phyloP scores from a whole-genome alignment of 2,113 vertebrate species.

The Lycocorax pyrrhopterus region DNA sequence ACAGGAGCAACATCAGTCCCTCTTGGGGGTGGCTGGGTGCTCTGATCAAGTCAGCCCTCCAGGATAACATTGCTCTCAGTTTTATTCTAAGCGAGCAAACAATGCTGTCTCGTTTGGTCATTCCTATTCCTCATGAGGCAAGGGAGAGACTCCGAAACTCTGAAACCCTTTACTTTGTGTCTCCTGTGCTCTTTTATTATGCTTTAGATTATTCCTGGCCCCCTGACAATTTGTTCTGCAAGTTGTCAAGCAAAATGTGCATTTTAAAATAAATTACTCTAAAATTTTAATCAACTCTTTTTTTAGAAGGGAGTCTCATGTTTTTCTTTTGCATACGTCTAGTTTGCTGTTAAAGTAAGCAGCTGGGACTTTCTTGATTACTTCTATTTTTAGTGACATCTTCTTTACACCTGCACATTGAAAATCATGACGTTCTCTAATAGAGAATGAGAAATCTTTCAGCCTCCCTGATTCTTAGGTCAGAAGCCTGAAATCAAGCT shows the following conservation, averaged over 20 bases:
- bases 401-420: slow-evolving; percentile 31
- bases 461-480: background rate
- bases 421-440: background rate
- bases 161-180: background rate
- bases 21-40: background rate
- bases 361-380: slow-evolving; percentile 45
- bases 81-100: background rate
- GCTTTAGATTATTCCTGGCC: background rate
- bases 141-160: background rate
- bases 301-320: slow-evolving; percentile 48
- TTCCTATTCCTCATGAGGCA: background rate
- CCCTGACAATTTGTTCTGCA: slow-evolving; percentile 31
- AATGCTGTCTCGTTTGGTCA: accelerated
- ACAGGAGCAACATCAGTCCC: background rate
- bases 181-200: background rate
- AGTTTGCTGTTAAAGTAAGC: slow-evolving; percentile 38
- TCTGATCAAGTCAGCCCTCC: background rate
- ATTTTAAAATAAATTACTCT: slow-evolving; percentile 56
- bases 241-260: slow-evolving; percentile 48
- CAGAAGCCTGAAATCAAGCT: background rate
- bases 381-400: slow-evolving; percentile 38
- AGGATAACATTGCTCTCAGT: background rate
- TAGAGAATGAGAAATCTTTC: background rate
- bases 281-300: slow-evolving; percentile 61
- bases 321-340: slow-evolving; percentile 47